These are phyloP conservation scores for Scatophagus argus DNA, from an alignment of 2,113 vertebrate species.

Conservation along the genomic window DNA sequence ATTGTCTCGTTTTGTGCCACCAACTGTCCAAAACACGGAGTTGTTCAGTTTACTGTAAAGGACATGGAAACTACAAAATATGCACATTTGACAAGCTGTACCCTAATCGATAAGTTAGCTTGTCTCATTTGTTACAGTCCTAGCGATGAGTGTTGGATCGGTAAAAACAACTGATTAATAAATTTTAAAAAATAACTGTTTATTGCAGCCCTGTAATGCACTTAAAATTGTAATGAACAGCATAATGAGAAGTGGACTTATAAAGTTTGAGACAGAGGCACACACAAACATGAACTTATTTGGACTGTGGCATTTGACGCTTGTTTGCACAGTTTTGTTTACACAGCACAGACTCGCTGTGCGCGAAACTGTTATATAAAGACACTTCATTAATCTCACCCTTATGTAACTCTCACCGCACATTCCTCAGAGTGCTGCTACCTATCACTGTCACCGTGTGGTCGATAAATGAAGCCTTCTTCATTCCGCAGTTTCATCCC, in stretches of 20 bases:
- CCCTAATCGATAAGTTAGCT: not conserved
- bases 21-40: not conserved
- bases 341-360: constrained; percentile 25
- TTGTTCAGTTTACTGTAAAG: not conserved
- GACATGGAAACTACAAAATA: not conserved
- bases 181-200: not conserved
- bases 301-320: constrained; percentile 44
- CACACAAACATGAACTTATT: constrained; percentile 22
- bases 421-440: constrained; percentile 71
- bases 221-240: too few relatives aligned
- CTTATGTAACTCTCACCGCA: constrained; percentile 56
- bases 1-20: too few relatives aligned
- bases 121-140: too few relatives aligned
- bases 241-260: not conserved
- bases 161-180: too few relatives aligned
- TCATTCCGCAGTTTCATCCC: constrained; percentile 8
- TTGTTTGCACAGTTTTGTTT: constrained; percentile 61
- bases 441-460: constrained; percentile 51
- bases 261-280: not conserved
- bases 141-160: too few relatives aligned
- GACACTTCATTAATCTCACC: constrained; percentile 64
- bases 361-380: constrained; percentile 57
- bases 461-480: constrained; percentile 3
- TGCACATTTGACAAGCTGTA: not conserved
- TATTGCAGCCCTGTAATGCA: not conserved